Percentiles rank a stretch among this genome's conserved stretches.
Evolutionary conservation across 2,113 vertebrate genomes (phyloP).

Genomic region (Neoarius graeffei): DNA sequence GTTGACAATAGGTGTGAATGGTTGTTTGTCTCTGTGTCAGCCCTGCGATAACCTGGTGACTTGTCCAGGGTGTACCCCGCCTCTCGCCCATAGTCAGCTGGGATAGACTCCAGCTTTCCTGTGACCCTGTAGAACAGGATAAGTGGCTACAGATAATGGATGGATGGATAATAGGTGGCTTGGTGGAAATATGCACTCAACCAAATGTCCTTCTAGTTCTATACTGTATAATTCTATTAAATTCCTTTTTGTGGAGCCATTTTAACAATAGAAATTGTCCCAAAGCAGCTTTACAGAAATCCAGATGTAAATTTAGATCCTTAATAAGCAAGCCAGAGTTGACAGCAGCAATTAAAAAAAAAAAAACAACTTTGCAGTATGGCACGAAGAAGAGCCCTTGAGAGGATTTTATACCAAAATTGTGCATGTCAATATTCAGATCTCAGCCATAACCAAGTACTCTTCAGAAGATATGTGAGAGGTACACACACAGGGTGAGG

Average conservation of each 20-base stretch:
- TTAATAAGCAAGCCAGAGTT: background rate
- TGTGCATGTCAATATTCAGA: background rate
- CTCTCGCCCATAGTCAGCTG: no score
- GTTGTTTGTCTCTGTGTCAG: no score
- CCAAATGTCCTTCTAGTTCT: no score
- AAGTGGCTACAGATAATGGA: no score
- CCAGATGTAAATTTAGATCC: background rate
- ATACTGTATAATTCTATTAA: background rate
- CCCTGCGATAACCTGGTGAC: no score
- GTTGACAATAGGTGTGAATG: no score
- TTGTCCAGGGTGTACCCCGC: no score
- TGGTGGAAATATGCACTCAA: no score
- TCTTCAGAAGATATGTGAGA: background rate
- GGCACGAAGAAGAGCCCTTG: background rate
- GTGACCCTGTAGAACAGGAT: no score
- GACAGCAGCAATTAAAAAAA: background rate
- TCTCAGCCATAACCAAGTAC: background rate
- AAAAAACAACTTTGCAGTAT: no score
- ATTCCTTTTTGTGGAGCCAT: background rate
- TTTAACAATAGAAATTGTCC: background rate
- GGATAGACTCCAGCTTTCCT: no score
- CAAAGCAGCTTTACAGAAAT: background rate
- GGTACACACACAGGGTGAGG: background rate
- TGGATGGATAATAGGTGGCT: no score
- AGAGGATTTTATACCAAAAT: background rate